Conservation (phyloP, 2,797 vertebrate species). For the Astyanax mexicanus region DNA sequence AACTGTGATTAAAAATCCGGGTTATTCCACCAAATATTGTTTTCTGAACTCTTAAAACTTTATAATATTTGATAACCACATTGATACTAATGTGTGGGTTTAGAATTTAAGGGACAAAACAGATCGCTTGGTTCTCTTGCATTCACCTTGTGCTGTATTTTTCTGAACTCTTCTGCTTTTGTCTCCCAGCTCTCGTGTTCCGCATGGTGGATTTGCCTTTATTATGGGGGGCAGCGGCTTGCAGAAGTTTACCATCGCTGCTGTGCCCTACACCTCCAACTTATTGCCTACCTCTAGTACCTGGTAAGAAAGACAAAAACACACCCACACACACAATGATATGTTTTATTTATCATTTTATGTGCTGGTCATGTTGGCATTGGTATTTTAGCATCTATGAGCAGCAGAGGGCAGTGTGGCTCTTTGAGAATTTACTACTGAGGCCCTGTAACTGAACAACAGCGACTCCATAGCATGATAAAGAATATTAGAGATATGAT, state of each 20-base stretch:
- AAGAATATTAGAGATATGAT: constrained; percentile 11
- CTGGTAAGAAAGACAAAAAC: constrained; percentile 79
- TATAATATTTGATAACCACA: not conserved
- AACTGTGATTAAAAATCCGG: too few species aligned
- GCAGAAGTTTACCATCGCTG: constrained; percentile 96
- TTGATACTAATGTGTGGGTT: not conserved
- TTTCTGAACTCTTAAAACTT: too few species aligned
- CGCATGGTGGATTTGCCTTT: constrained; percentile 95
- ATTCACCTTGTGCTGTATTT: not conserved
- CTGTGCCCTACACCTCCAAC: constrained; percentile 92
- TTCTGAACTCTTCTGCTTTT: not conserved
- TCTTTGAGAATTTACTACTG: constrained; percentile 37
- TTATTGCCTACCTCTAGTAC: constrained; percentile 96
- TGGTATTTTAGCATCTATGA: not conserved
- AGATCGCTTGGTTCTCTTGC: not conserved
- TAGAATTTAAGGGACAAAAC: not conserved
- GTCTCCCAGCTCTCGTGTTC: constrained; percentile 93
- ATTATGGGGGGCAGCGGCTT: constrained; percentile 97
- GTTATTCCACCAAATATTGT: too few species aligned
- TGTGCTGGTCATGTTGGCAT: not conserved
- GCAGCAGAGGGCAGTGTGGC: constrained; percentile 74
- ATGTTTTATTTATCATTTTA: not conserved
- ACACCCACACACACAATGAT: not conserved
- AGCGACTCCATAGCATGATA: constrained; percentile 13
- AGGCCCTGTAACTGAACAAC: constrained; percentile 6